phyloP scores from a whole-genome alignment of 2,113 vertebrate species.

The Mellivora capensis region DNA sequence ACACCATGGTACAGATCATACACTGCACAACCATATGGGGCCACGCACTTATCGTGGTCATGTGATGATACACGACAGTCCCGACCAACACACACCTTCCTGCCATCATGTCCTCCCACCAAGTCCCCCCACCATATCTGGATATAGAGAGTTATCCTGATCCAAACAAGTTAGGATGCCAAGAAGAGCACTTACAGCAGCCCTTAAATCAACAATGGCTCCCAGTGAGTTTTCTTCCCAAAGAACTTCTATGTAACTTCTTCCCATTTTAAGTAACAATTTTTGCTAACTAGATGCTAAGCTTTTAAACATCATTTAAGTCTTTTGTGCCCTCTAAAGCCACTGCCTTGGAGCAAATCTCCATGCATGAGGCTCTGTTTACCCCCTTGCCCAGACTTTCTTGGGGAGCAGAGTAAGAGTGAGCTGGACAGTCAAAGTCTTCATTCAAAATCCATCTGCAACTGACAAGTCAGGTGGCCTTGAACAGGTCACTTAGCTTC shows the following conservation, averaged over 20 bases:
- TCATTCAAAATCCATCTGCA: background rate
- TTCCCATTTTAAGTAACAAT: background rate
- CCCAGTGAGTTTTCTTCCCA: background rate
- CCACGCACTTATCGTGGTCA: rapidly evolving
- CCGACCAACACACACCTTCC: background rate
- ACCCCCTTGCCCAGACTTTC: background rate
- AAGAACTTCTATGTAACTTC: background rate
- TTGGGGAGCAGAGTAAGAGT: background rate
- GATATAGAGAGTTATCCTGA: background rate
- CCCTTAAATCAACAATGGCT: background rate
- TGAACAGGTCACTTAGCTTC: background rate
- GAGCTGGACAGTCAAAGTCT: background rate
- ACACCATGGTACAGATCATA: rapidly evolving
- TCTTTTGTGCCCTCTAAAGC: background rate
- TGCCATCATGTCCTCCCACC: background rate
- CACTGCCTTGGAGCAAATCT: background rate
- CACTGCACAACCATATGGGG: background rate
- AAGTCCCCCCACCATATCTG: background rate
- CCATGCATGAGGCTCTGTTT: background rate
- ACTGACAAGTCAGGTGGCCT: background rate
- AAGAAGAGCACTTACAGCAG: background rate
- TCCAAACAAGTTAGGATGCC: background rate
- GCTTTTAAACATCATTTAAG: background rate
- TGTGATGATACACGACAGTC: rapidly evolving
- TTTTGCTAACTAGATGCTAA: background rate